Evolutionary conservation across 2,797 vertebrate genomes (phyloP), one percentile per base, ranked within the genome.

Genomic region (Steatocranus sp.): DNA sequence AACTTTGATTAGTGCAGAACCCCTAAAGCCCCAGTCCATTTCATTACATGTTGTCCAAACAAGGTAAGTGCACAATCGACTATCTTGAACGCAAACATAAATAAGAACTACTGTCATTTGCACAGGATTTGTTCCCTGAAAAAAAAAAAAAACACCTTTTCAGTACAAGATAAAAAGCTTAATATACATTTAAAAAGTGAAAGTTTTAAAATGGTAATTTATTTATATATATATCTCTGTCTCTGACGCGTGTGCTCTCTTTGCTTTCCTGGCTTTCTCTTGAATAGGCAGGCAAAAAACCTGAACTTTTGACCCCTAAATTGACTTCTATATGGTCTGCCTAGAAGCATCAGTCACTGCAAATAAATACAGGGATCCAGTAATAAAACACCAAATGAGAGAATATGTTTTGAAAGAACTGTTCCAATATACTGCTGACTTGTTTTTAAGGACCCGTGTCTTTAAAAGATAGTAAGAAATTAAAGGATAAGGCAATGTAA

Each of bases 71-170:
- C 18, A 38, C 58, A 63, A 54, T 30, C 7, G 5, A 30, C 15
- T 6, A 58, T 58, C 17, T 11, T 32, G 27, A 32, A 25, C 2
- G 14, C 36, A 43, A 68, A 68, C 36, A 7, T 68, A 4, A 68
- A 25, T 23, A 25, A 68, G 20, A 68, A 17, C 12, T 68, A 41
- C 36, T 10, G 12, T 23, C 0, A 41, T 7, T 41, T 23, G 61
- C 7, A 38, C 7, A 38, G 61, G 0, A 38, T 66, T 66, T 38
- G n/a, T 8, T 61, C 4, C 34, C 34, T 66, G 34, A 36, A 66
- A 8, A 14, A 63, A 18, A 4, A 0, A n/a, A n/a, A 1, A 1
- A 1, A 1, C 18, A 23, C 20, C 20, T 68, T 68, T 25, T 15
- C 10, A 68, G 36, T 41, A 41, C 61, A 17, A 25, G 7, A 66